These are phyloP conservation scores for Cotesia chilonis DNA, from an alignment of 1,140 invertebrate species.

Conservation along the genomic window DNA sequence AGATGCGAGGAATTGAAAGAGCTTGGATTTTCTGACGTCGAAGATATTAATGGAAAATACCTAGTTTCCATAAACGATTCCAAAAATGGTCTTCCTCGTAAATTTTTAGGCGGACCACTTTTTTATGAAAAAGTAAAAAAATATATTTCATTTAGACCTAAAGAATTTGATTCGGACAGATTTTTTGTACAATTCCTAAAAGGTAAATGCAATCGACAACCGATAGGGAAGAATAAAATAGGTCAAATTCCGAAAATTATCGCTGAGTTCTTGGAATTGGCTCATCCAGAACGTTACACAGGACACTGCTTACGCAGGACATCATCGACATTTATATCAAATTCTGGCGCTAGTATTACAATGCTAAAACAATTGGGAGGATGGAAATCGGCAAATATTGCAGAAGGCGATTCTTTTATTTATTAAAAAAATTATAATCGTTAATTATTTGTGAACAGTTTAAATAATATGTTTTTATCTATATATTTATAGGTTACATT, in stretches of 20 bases:
- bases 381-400: conserved; percentile 32
- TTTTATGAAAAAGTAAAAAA: conserved; percentile 31
- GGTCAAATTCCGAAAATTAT: conserved; percentile 27
- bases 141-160: conserved; percentile 26
- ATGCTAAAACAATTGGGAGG: conserved; percentile 33
- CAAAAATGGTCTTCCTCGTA: conserved; percentile 34
- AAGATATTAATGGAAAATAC: too few relatives aligned
- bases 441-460: conserved; percentile 1
- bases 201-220: conserved; percentile 24
- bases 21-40: too few relatives aligned
- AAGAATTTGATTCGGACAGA: conserved; percentile 17
- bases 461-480: conserved; percentile 8
- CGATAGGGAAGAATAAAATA: conserved; percentile 31
- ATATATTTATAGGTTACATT: conserved; percentile 34
- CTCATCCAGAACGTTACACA: conserved; percentile 26
- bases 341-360: too few relatives aligned
- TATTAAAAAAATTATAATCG: neutral
- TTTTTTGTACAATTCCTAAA: conserved; percentile 33
- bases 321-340: conserved; percentile 27
- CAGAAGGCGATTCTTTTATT: conserved; percentile 14
- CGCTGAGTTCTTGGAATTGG: conserved; percentile 22
- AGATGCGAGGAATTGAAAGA: too few relatives aligned
- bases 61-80: conserved; percentile 27
- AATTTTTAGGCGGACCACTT: conserved; percentile 30
- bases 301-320: conserved; percentile 36